Evolutionary conservation across 1,140 invertebrate genomes (phyloP).

Genomic region (Ceratina japonica): DNA sequence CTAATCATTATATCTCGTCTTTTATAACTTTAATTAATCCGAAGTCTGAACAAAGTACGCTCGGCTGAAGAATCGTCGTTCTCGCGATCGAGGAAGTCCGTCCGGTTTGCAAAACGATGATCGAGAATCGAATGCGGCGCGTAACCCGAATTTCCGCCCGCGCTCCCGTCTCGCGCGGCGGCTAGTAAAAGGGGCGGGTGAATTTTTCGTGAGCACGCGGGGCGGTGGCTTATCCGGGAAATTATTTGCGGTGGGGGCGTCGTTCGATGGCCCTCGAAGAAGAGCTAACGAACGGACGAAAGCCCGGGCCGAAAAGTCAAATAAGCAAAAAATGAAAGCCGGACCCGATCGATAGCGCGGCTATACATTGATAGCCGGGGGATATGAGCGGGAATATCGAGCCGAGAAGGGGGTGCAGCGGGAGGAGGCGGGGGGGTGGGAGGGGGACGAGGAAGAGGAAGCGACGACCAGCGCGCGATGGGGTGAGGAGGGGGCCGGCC

Average conservation of each 20-base stretch:
- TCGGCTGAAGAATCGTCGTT: no score
- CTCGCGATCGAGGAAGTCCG: no score
- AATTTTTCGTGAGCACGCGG: background rate
- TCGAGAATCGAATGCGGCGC: no score
- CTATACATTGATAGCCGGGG: slow-evolving; percentile 53
- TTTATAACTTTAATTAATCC: no score
- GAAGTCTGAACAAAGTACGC: no score
- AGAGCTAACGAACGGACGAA: slow-evolving; percentile 59
- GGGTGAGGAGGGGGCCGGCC: slow-evolving; percentile 12
- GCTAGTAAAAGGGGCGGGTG: background rate
- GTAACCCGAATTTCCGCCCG: no score
- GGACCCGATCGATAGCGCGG: slow-evolving; percentile 51
- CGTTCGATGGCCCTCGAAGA: slow-evolving; percentile 66
- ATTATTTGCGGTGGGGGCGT: slow-evolving; percentile 62
- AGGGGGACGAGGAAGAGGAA: background rate
- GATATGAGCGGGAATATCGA: slow-evolving; percentile 48
- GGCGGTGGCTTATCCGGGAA: slow-evolving; percentile 40
- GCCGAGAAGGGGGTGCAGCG: background rate
- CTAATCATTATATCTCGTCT: no score
- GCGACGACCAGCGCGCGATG: background rate
- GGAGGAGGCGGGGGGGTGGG: background rate
- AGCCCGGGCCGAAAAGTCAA: slow-evolving; percentile 65
- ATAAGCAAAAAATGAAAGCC: slow-evolving; percentile 66
- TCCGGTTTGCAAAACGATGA: no score
- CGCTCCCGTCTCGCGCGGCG: background rate